Evolutionary conservation across 2,888 invertebrate species (phyloP).

Genomic region (Lycaena phlaeas): DNA sequence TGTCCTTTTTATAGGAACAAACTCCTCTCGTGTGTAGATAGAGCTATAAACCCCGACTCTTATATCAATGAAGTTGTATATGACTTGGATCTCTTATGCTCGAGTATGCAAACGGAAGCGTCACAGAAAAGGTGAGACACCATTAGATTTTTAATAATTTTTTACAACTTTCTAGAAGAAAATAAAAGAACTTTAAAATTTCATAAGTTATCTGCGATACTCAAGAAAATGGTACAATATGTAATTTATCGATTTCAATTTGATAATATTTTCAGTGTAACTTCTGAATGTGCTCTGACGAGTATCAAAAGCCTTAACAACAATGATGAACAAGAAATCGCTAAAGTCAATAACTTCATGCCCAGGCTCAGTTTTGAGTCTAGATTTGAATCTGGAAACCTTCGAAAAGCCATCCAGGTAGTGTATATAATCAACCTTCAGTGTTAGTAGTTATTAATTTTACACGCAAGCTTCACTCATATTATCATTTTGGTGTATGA

Average conservation of each 20-base stretch:
- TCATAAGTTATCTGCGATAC: too few species aligned
- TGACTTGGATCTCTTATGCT: constrained; percentile 74
- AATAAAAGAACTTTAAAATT: too few species aligned
- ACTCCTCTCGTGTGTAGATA: constrained; percentile 77
- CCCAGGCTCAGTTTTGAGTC: constrained; percentile 82
- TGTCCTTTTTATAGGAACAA: constrained; percentile 54
- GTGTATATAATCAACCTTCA: too few species aligned
- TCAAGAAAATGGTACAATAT: too few species aligned
- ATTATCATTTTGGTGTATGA: too few species aligned
- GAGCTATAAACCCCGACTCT: constrained; percentile 75
- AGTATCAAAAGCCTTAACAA: constrained; percentile 61
- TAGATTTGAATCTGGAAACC: constrained; percentile 89
- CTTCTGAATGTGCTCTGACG: constrained; percentile 38
- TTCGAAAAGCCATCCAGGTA: constrained; percentile 85
- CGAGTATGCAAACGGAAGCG: constrained; percentile 15
- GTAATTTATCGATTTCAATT: too few species aligned
- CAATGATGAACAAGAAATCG: constrained; percentile 64
- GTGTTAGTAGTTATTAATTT: too few species aligned
- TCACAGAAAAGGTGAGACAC: constrained; percentile 50
- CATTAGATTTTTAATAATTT: too few species aligned
- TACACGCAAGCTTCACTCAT: too few species aligned
- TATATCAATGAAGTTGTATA: constrained; percentile 78
- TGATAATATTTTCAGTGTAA: constrained; percentile 34
- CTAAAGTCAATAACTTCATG: constrained; percentile 44
- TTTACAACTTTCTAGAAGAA: too few species aligned